A percentile compares a stretch with the other conserved stretches of the same genome.
Evolutionary conservation across 37 sponge, comb jelly and placozoan genomes (phyloP).

Genomic region (Theonella swinhoei): DNA sequence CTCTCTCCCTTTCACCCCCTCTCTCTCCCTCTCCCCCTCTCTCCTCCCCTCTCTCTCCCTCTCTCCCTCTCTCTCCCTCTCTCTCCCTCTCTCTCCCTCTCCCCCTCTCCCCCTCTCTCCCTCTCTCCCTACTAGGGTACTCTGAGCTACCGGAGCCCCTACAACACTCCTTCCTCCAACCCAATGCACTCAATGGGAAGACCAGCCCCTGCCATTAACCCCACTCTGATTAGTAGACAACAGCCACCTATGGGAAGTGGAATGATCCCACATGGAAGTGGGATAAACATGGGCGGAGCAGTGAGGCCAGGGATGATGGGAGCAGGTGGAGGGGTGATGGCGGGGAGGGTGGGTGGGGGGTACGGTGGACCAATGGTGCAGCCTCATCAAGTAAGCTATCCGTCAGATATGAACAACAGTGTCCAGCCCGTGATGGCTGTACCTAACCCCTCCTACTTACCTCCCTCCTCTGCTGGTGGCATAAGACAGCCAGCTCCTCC

Average conservation of each 20-base stretch:
- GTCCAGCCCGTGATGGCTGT: slow-evolving; percentile 44
- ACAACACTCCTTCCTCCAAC: background rate
- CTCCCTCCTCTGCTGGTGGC: background rate
- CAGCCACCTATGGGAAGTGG: slow-evolving; percentile 14
- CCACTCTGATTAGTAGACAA: background rate
- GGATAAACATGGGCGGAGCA: background rate
- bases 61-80: slow-evolving; percentile 58
- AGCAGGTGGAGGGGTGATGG: background rate
- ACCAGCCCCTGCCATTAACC: slow-evolving; percentile 4
- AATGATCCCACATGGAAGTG: background rate
- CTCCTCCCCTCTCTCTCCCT: slow-evolving; percentile 1
- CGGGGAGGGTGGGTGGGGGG: background rate
- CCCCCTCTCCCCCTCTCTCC: slow-evolving; percentile 1
- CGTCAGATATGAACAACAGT: background rate
- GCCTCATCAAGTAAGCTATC: background rate
- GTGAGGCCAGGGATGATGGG: background rate
- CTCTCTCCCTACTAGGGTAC: no score
- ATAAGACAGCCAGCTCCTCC: background rate
- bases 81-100: slow-evolving; percentile 32
- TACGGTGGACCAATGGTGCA: background rate
- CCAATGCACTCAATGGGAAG: background rate
- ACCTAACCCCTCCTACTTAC: slow-evolving; percentile 50
- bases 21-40: background rate
- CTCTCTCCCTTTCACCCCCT: background rate
- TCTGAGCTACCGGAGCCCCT: background rate